phyloP scores from a whole-genome alignment of 2,888 invertebrate genomes.

The Willowsia nigromaculata region DNA sequence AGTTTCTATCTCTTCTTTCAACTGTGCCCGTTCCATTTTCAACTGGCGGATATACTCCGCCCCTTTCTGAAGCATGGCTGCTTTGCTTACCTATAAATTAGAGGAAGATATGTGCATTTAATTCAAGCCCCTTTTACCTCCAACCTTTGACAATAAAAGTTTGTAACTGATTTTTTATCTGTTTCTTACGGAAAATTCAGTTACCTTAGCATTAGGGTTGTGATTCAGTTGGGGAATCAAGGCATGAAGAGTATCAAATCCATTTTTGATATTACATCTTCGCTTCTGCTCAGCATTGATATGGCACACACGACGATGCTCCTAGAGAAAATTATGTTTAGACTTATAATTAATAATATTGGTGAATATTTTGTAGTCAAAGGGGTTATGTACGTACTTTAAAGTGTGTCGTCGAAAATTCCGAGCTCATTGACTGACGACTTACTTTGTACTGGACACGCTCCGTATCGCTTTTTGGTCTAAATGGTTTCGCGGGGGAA shows the following conservation, averaged over 20 bases:
- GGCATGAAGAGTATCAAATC: conserved; percentile 95
- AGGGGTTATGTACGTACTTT: no score
- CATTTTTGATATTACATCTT: conserved; percentile 96
- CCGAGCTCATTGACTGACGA: background rate
- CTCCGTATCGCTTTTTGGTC: conserved; percentile 79
- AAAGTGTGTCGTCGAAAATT: no score
- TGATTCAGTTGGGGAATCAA: conserved; percentile 94
- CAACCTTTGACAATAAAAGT: background rate
- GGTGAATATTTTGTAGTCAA: no score
- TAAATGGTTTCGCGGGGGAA: conserved; percentile 79
- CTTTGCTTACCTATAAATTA: conserved; percentile 90
- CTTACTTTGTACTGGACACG: conserved; percentile 79
- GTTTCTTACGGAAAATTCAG: conserved; percentile 26
- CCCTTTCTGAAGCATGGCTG: conserved; percentile 97
- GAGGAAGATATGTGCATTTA: background rate
- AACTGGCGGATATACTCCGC: conserved; percentile 96
- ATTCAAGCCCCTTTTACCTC: background rate
- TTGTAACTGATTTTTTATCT: conserved; percentile 28
- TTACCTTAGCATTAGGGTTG: conserved; percentile 93
- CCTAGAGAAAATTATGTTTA: conserved; percentile 79
- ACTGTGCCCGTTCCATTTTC: conserved; percentile 90
- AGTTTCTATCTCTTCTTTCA: conserved; percentile 94
- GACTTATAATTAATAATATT: no score
- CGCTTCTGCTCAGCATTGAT: conserved; percentile 98
- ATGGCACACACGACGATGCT: conserved; percentile 91